Base-by-base conservation (phyloP, 2,888 invertebrate genomes). In the Masnerella sp. region DNA sequence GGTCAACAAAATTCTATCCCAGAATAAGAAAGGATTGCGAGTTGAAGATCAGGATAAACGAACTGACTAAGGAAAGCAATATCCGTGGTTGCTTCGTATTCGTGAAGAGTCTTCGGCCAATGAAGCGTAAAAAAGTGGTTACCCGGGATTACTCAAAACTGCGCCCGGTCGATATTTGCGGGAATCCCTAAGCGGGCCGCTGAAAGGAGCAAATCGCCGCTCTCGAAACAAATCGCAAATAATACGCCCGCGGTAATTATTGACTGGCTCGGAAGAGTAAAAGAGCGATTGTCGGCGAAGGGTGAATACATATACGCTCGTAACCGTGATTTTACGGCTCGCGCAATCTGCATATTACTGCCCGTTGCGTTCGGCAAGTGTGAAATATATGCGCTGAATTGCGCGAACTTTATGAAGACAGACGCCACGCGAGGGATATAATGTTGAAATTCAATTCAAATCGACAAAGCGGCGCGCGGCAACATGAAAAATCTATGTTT, bases 21-120 rank as follows among this genome's bases (percentile, higher is more conserved):
- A 54, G 54, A 45, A 64, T 54, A 52, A 51, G 34, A 54, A 43
- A 45, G 38, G 34, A 64, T 54, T 54, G 17, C 38, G 17, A 54
- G 45, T 64, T 43, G 51, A 69, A 68, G 75, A 79, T 79, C 76
- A 78, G 77, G 76, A 77, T 81, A 79, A 81, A 76, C 74, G 76
- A 71, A 76, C 79, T 78, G 78, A 80, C 75, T 74, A 67, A 74
- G 78, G 65, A 70, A 78, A 77, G 79, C 78, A 80, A 80, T 79
- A 80, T 80, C 79, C 79, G 79, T 75, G 12, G 56, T 56, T 32
- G 54, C 34, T 65, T 58, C 42, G 49, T 49, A 58, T 58, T 68
- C 67, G 40, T 42, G 9, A 36, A 40, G 47, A 56, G 54, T 45
- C 34, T 47, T 36, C 47, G 9, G 22, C 14, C 58, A 43, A 51